A percentile compares a stretch with the other conserved stretches of the same genome.
Evolutionary conservation across 2,888 invertebrate genomes (phyloP).

Genomic region (Drosophila pegasa): DNA sequence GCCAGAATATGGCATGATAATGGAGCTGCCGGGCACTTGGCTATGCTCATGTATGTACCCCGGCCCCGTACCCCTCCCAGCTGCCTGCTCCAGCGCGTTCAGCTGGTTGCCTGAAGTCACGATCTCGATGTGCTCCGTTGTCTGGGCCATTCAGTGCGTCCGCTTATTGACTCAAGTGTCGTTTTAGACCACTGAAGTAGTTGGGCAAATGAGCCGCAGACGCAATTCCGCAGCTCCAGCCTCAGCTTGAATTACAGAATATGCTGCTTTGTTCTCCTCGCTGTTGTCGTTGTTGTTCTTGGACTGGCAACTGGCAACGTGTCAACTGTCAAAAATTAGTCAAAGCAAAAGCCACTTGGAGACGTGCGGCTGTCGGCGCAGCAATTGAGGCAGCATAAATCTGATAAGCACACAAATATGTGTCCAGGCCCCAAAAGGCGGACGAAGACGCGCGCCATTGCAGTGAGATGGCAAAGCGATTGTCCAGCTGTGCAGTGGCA

Average conservation of each 20-base stretch:
- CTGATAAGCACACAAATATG: constrained; percentile 77
- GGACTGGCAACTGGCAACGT: constrained; percentile 63
- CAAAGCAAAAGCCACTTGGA: constrained; percentile 62
- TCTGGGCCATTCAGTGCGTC: constrained; percentile 36
- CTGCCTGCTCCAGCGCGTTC: not conserved
- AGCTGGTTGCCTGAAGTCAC: constrained; percentile 16
- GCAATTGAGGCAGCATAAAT: constrained; percentile 73
- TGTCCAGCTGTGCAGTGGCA: constrained; percentile 29
- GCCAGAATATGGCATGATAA: constrained; percentile 49
- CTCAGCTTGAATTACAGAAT: constrained; percentile 33
- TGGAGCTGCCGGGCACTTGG: constrained; percentile 34
- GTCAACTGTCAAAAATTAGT: constrained; percentile 79
- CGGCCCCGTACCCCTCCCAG: not conserved
- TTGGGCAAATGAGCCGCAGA: constrained; percentile 43
- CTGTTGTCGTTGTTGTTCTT: not conserved
- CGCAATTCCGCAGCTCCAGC: constrained; percentile 24
- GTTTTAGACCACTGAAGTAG: constrained; percentile 81
- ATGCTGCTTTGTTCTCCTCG: constrained; percentile 52
- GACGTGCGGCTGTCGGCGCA: constrained; percentile 62
- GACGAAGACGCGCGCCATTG: constrained; percentile 49
- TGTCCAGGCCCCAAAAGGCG: constrained; percentile 45
- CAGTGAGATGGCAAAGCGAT: constrained; percentile 17
- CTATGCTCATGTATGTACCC: constrained; percentile 9
- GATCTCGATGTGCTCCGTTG: constrained; percentile 18
- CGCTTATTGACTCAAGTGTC: constrained; percentile 75